Evolutionary conservation across 2,797 vertebrate genomes (phyloP).

Genomic region (Gadopsis bispinosus): DNA sequence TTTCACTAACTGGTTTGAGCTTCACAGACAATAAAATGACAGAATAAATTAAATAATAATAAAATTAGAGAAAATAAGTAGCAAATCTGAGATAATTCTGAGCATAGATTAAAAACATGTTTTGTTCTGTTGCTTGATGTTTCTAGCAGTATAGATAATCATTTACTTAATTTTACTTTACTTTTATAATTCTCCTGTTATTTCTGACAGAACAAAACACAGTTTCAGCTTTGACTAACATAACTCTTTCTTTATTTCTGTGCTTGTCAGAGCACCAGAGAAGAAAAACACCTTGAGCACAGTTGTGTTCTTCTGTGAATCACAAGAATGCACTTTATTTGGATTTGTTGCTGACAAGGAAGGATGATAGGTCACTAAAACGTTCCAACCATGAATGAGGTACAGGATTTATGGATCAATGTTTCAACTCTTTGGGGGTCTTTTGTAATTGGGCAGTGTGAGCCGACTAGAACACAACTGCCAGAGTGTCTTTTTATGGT

Average conservation of each 20-base stretch:
- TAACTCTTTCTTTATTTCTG: background rate
- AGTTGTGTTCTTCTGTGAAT: background rate
- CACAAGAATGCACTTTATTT: background rate
- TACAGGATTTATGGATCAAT: background rate
- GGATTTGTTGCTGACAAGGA: background rate
- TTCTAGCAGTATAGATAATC: background rate
- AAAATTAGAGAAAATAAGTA: background rate
- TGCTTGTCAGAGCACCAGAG: background rate
- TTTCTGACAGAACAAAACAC: background rate
- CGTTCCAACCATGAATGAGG: conserved; percentile 9
- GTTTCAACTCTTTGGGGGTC: background rate
- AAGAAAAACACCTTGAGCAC: background rate
- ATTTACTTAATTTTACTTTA: background rate
- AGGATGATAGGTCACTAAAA: background rate
- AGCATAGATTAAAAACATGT: background rate
- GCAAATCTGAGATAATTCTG: background rate
- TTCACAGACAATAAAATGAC: background rate
- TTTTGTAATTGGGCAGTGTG: background rate
- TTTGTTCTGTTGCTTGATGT: background rate
- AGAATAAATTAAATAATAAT: no score
- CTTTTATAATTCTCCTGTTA: background rate
- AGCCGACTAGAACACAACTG: background rate
- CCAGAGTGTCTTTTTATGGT: background rate
- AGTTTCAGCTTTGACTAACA: background rate
- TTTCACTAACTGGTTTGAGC: conserved; percentile 3